These are phyloP conservation scores for Patella depressa DNA, from an alignment of 2,888 invertebrate species.

Conservation along the genomic window DNA sequence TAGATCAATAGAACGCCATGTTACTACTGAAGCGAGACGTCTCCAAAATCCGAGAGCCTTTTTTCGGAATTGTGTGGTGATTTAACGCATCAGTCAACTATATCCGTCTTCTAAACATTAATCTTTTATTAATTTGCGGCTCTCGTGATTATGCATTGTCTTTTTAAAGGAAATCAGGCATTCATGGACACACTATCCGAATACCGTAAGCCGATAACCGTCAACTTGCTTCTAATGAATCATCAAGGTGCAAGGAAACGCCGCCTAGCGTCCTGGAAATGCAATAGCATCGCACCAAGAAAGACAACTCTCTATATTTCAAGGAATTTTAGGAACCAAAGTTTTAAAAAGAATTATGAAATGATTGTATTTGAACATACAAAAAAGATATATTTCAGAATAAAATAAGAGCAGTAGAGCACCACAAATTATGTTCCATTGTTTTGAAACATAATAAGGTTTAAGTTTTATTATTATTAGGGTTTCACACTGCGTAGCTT, in stretches of 20 bases:
- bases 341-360: no score
- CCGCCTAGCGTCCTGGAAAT: conserved; percentile 20
- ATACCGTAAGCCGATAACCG: conserved; percentile 8
- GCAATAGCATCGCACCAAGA: neutral
- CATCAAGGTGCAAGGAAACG: conserved; percentile 25
- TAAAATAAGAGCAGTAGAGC: no score
- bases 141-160: no score
- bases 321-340: no score
- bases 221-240: conserved; percentile 25
- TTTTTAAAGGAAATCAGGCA: no score
- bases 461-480: no score
- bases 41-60: neutral
- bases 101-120: neutral
- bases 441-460: no score
- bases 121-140: neutral
- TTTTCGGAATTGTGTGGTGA: neutral
- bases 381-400: no score
- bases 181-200: neutral
- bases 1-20: neutral
- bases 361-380: no score
- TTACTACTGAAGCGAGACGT: conserved; percentile 9
- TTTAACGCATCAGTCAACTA: no score
- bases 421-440: no score
- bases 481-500: no score
- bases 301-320: neutral